Evolutionary conservation across 2,797 vertebrate genomes (phyloP), one percentile per base, ranked within the genome.

Genomic region (Hozukius guyotensis): DNA sequence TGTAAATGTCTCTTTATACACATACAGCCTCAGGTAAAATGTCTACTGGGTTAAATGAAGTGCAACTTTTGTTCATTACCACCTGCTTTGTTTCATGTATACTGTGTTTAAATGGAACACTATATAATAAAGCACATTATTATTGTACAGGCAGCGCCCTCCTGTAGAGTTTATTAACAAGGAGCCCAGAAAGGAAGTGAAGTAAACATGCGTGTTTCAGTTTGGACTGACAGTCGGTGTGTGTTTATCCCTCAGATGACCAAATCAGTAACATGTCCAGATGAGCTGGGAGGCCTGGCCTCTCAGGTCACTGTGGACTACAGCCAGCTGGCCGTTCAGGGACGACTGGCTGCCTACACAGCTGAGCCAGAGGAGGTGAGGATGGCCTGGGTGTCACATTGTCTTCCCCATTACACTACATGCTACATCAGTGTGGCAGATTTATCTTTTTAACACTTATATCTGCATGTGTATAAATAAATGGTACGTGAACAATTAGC

Each of bases 271-370:
- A 99, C 98, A 60, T 97, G 97, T 95, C 98, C 98, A 1, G 98
- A 99, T 64, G 98, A 99, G 88, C 89, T 99, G 93, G 98, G 98
- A 75, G 97, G 96, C 72, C 96, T 99, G 88, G 98, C 98, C 64
- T 99, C 98, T 86, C 98, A 99, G 94, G 98, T 99, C 96, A 99
- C 97, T 8, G 96, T 90, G 89, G 98, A 99, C 96, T 99, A 99
- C 93, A 95, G 97, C 93, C 98, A 99, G 92, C 95, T 99, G 94
- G 97, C 98, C 34, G 95, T 97, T 25, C 97, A 99, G 94, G 98
- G 98, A 66, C 96, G 97, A 68, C 95, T 99, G 94, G 98, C 98
- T 42, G 98, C 98, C 34, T 94, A 97, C 90, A 99, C 97, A 3
- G 98, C 98, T 68, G 98, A 99, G 91, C 98, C 96, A 27, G 97